Conservation (phyloP, 2,113 vertebrate species). For the Chloebia gouldiae region DNA sequence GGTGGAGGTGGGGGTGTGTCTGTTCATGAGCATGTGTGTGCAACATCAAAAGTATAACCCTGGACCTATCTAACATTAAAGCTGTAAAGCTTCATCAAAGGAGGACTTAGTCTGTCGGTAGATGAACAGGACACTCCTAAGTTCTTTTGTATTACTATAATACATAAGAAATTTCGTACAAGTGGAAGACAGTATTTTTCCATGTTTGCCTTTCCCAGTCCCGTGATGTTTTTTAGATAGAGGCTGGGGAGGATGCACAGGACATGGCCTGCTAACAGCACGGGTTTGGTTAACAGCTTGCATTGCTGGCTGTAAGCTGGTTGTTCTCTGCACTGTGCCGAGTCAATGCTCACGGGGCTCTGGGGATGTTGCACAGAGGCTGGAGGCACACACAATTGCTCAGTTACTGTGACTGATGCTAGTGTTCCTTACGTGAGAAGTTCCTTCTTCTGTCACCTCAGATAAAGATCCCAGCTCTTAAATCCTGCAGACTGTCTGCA, state of each 20-base stretch:
- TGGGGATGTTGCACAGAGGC: not conserved
- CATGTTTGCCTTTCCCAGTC: not conserved
- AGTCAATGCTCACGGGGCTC: not conserved
- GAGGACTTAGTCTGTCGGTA: not conserved
- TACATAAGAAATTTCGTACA: not conserved
- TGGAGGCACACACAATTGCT: fast-evolving
- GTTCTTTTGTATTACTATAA: not conserved
- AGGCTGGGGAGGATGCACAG: not conserved
- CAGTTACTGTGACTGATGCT: not conserved
- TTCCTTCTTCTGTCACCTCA: not conserved
- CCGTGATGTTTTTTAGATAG: not conserved
- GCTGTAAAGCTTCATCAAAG: not conserved
- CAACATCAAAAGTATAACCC: not conserved
- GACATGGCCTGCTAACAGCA: not conserved
- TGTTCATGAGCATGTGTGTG: not conserved
- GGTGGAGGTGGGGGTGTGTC: not conserved
- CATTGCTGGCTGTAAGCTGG: not conserved
- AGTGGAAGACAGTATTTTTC: not conserved
- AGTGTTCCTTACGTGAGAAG: not conserved
- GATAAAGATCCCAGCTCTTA: not conserved
- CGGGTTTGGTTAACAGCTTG: not conserved
- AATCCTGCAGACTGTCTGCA: not conserved
- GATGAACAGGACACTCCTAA: not conserved
- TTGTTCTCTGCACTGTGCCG: not conserved
- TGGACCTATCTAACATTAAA: not conserved